These are phyloP conservation scores for Tympanoctomys barrerae DNA, from an alignment of 2,797 vertebrate genomes.

Conservation along the genomic window DNA sequence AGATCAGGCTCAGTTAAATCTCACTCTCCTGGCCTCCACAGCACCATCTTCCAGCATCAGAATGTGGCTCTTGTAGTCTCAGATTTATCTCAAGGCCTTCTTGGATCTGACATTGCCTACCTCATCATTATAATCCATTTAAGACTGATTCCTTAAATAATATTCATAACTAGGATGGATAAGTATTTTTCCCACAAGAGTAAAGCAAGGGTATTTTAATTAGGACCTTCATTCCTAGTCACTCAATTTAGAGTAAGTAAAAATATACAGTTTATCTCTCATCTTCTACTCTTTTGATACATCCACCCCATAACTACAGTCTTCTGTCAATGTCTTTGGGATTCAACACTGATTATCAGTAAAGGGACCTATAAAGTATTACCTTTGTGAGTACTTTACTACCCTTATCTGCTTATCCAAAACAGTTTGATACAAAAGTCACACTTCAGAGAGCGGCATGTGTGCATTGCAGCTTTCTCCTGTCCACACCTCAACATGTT, in stretches of 20 bases:
- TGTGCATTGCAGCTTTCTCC: background rate
- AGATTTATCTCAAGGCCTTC: background rate
- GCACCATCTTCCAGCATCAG: no score
- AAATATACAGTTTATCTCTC: background rate
- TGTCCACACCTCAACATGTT: background rate
- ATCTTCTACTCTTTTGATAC: background rate
- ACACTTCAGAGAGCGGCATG: background rate
- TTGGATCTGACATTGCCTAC: background rate
- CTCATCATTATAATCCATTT: background rate
- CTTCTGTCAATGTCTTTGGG: background rate
- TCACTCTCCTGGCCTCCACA: background rate
- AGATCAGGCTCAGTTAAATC: background rate
- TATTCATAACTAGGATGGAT: background rate
- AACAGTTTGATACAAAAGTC: background rate
- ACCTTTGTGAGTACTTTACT: background rate
- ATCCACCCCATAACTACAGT: background rate
- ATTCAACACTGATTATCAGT: background rate
- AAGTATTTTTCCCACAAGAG: background rate
- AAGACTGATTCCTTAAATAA: background rate
- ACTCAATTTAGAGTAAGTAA: background rate
- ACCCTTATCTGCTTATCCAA: background rate
- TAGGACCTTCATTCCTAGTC: background rate
- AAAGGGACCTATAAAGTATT: background rate
- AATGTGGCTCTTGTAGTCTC: fast-evolving
- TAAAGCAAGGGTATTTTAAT: background rate